These are phyloP conservation scores for Drosophila maculinotata DNA, from an alignment of 2,888 invertebrate species.

Conservation along the genomic window DNA sequence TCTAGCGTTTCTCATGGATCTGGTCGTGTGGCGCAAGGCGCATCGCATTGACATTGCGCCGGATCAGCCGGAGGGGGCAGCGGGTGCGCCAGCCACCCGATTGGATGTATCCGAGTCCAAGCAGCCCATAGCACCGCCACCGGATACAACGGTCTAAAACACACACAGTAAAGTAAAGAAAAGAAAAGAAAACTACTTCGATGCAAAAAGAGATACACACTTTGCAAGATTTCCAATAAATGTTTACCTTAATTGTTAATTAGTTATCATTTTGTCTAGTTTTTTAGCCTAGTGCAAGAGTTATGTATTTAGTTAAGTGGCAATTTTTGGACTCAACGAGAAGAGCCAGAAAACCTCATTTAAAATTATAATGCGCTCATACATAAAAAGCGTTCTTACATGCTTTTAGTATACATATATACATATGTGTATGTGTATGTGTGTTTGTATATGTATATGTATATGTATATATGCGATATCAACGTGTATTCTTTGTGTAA, in stretches of 20 bases:
- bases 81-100: constrained; percentile 44
- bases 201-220: constrained; percentile 34
- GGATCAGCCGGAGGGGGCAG: constrained; percentile 75
- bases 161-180: neutral
- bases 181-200: constrained; percentile 30
- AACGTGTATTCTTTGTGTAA: constrained; percentile 49
- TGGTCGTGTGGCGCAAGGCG: constrained; percentile 95
- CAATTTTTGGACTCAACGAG: constrained; percentile 49
- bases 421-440: constrained; percentile 29
- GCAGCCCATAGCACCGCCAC: constrained; percentile 76
- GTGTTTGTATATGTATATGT: constrained; percentile 31
- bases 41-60: constrained; percentile 91
- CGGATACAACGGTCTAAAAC: constrained; percentile 83
- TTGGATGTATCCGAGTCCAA: constrained; percentile 76
- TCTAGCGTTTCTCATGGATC: constrained; percentile 94
- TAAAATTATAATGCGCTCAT: constrained; percentile 55
- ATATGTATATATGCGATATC: constrained; percentile 19
- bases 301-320: constrained; percentile 79
- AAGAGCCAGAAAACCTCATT: constrained; percentile 58
- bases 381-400: constrained; percentile 40
- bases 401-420: constrained; percentile 31
- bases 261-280: constrained; percentile 81
- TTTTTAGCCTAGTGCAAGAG: constrained; percentile 77
- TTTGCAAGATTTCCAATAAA: constrained; percentile 76
- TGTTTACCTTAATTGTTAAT: constrained; percentile 80